Percentiles rank a stretch among this genome's conserved stretches.
These are phyloP conservation scores for Drosophila cracens DNA, from an alignment of 2,888 invertebrate genomes.

Conservation along the genomic window DNA sequence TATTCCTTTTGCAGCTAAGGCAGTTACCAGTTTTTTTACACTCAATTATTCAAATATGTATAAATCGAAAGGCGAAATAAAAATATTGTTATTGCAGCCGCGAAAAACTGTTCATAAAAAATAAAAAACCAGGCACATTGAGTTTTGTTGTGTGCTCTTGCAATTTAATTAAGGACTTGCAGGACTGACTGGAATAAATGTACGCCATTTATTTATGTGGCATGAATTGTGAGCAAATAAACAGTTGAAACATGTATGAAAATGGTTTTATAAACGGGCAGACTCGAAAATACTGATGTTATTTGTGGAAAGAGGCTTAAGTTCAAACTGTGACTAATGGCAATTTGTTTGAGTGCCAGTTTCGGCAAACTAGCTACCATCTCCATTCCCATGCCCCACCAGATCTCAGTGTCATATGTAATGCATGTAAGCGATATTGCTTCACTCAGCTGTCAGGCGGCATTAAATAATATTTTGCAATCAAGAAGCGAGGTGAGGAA, in stretches of 20 bases:
- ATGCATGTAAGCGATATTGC: conserved; percentile 79
- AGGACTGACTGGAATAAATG: conserved; percentile 35
- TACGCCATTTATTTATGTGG: conserved; percentile 10
- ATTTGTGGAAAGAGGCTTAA: conserved; percentile 11
- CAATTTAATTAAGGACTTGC: conserved; percentile 53
- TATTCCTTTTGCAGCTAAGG: conserved; percentile 30
- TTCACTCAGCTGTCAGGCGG: conserved; percentile 75
- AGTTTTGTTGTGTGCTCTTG: conserved; percentile 15
- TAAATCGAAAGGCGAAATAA: conserved; percentile 2
- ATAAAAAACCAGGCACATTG: neutral
- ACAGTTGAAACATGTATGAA: conserved; percentile 8
- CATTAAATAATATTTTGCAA: conserved; percentile 78
- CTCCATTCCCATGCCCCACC: neutral
- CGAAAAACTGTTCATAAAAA: neutral
- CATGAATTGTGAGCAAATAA: conserved; percentile 23
- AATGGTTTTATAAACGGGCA: conserved; percentile 11
- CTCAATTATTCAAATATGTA: conserved; percentile 20
- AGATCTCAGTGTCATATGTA: conserved; percentile 45
- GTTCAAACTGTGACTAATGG: conserved; percentile 56
- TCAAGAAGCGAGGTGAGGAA: conserved; percentile 27
- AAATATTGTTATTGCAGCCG: neutral
- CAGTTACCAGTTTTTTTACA: conserved; percentile 18
- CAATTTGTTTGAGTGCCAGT: conserved; percentile 71
- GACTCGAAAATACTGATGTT: conserved; percentile 7
- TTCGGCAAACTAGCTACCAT: conserved; percentile 7